A percentile compares a stretch with the other conserved stretches of the same genome.
These are phyloP conservation scores for Diuraphis noxia DNA, from an alignment of 1,140 invertebrate species.

Conservation along the genomic window DNA sequence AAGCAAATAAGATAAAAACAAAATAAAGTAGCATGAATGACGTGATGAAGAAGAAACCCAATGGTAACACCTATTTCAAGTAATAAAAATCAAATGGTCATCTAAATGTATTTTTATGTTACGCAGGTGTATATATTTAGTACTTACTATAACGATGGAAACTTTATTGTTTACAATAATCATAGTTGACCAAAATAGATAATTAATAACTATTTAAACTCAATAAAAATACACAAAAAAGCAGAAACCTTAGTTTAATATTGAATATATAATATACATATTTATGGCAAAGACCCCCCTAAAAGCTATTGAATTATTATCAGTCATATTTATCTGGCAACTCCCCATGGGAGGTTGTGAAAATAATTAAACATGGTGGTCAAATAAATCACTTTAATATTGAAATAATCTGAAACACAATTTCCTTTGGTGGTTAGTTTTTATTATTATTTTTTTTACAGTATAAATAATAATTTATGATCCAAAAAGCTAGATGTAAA, in stretches of 20 bases:
- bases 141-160: background rate
- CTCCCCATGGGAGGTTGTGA: background rate
- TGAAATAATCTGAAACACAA: background rate
- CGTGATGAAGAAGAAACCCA: too few relatives aligned
- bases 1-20: too few relatives aligned
- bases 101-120: background rate
- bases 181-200: background rate
- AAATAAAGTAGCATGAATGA: too few relatives aligned
- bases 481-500: background rate
- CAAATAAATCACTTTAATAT: slow-evolving; percentile 40
- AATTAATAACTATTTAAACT: background rate
- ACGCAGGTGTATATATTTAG: background rate
- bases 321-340: background rate
- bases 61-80: too few relatives aligned
- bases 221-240: background rate
- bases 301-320: slow-evolving; percentile 37
- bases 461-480: slow-evolving; percentile 8
- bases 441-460: background rate
- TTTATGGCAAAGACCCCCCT: background rate
- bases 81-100: too few relatives aligned
- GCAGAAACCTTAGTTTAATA: background rate
- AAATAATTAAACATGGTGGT: slow-evolving; percentile 16
- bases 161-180: background rate
- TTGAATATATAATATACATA: slow-evolving; percentile 14
- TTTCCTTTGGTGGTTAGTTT: background rate